Conservation (phyloP, 2,888 invertebrate genomes). For the Parasteatoda lunata region DNA sequence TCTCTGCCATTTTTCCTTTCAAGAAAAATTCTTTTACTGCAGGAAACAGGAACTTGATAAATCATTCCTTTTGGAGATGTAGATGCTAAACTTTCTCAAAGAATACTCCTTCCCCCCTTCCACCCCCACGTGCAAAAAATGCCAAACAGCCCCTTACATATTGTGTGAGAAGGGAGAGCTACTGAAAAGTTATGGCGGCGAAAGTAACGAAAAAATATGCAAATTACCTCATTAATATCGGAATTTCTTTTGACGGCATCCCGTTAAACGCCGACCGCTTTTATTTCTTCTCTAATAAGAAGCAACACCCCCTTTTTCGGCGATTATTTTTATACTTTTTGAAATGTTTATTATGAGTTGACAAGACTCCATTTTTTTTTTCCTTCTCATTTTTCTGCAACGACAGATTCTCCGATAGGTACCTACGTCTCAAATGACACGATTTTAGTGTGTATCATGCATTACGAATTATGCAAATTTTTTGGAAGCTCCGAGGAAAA, state of each 20-base stretch:
- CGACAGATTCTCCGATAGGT: background rate
- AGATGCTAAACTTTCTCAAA: background rate
- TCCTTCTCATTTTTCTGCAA: background rate
- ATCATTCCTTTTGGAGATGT: conserved; percentile 7
- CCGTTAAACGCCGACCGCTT: background rate
- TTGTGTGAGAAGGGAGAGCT: background rate
- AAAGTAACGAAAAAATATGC: background rate
- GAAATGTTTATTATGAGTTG: background rate
- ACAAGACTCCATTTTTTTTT: background rate
- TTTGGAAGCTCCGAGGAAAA: background rate
- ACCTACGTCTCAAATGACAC: conserved; percentile 12
- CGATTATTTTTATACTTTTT: background rate
- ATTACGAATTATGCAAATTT: conserved; percentile 18
- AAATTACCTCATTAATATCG: conserved; percentile 16
- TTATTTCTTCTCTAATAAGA: background rate
- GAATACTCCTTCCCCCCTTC: background rate
- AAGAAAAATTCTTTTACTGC: background rate
- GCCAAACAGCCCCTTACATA: no score
- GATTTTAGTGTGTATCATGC: background rate
- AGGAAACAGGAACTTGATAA: background rate
- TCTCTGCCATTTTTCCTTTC: background rate
- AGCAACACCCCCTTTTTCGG: background rate
- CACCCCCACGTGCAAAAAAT: background rate
- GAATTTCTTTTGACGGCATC: background rate
- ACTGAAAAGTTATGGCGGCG: background rate